Percentiles rank a stretch among this genome's conserved stretches.
Conservation (phyloP, 2,797 vertebrate genomes). For the Glyptemys insculpta region DNA sequence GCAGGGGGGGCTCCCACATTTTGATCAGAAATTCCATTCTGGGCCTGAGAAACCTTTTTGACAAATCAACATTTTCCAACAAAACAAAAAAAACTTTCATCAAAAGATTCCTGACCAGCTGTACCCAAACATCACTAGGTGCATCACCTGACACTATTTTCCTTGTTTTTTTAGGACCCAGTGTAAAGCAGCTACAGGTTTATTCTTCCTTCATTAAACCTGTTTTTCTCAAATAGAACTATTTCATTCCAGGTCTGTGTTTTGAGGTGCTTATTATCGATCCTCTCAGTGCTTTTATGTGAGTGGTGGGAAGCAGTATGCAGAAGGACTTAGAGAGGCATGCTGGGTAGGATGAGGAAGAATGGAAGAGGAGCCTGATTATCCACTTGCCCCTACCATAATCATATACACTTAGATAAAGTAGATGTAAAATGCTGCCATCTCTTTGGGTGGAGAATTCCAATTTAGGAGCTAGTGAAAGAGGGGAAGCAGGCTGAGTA, state of each 20-base stretch:
- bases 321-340: too few species aligned
- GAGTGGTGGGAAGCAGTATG: background rate
- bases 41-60: background rate
- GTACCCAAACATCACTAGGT: background rate
- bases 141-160: background rate
- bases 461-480: background rate
- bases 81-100: background rate
- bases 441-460: slow-evolving; percentile 2
- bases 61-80: background rate
- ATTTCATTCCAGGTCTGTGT: background rate
- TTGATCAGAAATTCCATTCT: background rate
- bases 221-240: background rate
- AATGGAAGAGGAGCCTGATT: background rate
- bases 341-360: background rate
- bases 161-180: background rate
- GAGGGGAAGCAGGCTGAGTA: too few species aligned
- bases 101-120: background rate
- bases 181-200: background rate
- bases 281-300: background rate
- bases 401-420: background rate
- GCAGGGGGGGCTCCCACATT: background rate
- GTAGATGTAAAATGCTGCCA: background rate
- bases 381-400: background rate
- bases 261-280: background rate
- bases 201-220: background rate